Conservation (phyloP, 2,888 invertebrate genomes). For the Doris montereyensis region DNA sequence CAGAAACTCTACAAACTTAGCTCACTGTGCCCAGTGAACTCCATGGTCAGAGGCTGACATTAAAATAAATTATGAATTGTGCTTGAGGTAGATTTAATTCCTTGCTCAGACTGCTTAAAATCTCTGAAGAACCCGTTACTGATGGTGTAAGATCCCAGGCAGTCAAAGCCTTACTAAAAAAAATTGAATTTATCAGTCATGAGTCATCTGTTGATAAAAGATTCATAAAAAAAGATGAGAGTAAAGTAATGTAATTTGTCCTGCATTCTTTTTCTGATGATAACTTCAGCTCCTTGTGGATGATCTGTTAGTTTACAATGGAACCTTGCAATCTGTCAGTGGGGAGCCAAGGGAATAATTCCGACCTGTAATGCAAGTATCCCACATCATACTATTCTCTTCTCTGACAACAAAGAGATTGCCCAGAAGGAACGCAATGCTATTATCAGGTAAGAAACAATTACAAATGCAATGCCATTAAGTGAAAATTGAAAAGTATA, state of each 20-base stretch:
- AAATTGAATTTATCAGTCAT: not conserved
- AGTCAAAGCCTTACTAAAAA: no score
- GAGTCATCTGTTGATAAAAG: not conserved
- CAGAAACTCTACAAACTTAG: no score
- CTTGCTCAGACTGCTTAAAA: no score
- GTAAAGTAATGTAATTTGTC: not conserved
- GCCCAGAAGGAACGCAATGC: conserved; percentile 69
- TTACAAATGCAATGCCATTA: no score
- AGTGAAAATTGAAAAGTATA: no score
- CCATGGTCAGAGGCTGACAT: no score
- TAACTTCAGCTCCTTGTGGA: conserved; percentile 85
- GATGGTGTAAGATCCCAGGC: no score
- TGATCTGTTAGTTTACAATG: conserved; percentile 85
- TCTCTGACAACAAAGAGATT: conserved; percentile 72
- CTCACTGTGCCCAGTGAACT: no score
- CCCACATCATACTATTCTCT: conserved; percentile 70
- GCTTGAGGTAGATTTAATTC: no score
- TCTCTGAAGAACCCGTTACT: no score
- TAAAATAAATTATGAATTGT: no score
- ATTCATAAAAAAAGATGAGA: not conserved
- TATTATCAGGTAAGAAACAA: conserved; percentile 75
- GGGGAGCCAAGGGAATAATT: conserved; percentile 64
- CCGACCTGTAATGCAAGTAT: conserved; percentile 63
- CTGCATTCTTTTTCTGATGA: no score
- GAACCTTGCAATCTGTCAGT: conserved; percentile 76